These are phyloP conservation scores for Alexandromys oeconomus DNA, from an alignment of 2,797 vertebrate genomes.

Conservation along the genomic window DNA sequence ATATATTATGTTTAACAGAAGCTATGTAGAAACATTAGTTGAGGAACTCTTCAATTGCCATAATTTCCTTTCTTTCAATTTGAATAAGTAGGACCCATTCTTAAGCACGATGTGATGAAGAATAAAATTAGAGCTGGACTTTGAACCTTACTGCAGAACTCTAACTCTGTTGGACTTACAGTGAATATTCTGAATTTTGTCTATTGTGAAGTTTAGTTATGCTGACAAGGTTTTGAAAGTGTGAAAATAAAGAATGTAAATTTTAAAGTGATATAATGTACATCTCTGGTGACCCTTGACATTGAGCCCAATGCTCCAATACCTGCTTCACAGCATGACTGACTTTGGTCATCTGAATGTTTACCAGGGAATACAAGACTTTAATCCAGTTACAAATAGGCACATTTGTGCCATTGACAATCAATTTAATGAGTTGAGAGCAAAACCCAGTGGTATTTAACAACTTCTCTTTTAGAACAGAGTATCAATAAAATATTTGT, in stretches of 20 bases:
- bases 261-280: not conserved
- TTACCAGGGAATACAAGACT: conserved; percentile 12
- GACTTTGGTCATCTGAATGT: not conserved
- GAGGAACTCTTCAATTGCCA: not conserved
- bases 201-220: not conserved
- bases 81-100: not conserved
- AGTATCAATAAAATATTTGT: not conserved
- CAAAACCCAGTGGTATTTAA: conserved; percentile 1
- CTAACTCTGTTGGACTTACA: not conserved
- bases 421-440: conserved; percentile 46
- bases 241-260: not conserved
- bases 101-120: not conserved
- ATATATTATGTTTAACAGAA: conserved; percentile 30
- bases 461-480: conserved; percentile 36
- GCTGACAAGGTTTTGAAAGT: not conserved
- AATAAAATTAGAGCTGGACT: not conserved
- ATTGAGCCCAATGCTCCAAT: not conserved
- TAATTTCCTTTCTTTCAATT: not conserved
- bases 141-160: not conserved
- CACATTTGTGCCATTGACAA: conserved; percentile 9
- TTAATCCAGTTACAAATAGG: not conserved
- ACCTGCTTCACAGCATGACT: not conserved
- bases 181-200: not conserved
- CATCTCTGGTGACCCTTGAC: not conserved
- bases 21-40: not conserved